Base-by-base conservation (phyloP, 2,888 invertebrate genomes). In the Pseudococcus longispinus region DNA sequence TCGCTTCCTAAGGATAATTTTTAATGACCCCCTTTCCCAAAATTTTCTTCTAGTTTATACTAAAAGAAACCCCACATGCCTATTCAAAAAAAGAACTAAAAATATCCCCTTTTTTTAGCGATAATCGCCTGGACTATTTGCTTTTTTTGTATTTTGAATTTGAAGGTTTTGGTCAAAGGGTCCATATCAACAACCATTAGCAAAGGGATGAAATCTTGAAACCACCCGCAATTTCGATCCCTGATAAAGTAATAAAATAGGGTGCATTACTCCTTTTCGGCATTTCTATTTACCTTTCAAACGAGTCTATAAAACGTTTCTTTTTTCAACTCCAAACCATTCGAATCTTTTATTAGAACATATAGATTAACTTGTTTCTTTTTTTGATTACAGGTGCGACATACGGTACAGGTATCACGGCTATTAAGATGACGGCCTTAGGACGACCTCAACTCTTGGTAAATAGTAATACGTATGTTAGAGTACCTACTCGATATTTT, bases 381-480 rank as follows among this genome's bases (percentile, higher is more conserved):
- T 29, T 70, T 80, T 88, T 88, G 89, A 88, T 93, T 93, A 88
- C 92, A 97, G 98, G 95, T 90, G 95, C 96, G 87, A 98, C 98
- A 51, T 95, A 96, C 91, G 96, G 97, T 88, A 97, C 98, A 32
- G 99, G 99, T 65, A 95, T 99, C 90, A 97, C 98, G 90, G 99
- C 99, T 70, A 94, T 99, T 88, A 99, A 99, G 92, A 92, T 99
- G 89, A 99, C 99, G 46, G 99, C 99, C 11, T 93, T 99, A 60
- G 99, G 99, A 89, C 94, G 99, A 90, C 99, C 99, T 84, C 98
- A 98, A 91, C 93, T 99, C 89, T 92, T 98, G 93, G 98, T 98
- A 92, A 93, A 94, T 93, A 88, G 87, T 20, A 23, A 20, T 46
- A 23, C 23, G 60, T 60, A 23, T 60, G 20, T 26, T 85, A 74